These are phyloP conservation scores for Leucoma salicis DNA, from an alignment of 2,888 invertebrate genomes.

Conservation along the genomic window DNA sequence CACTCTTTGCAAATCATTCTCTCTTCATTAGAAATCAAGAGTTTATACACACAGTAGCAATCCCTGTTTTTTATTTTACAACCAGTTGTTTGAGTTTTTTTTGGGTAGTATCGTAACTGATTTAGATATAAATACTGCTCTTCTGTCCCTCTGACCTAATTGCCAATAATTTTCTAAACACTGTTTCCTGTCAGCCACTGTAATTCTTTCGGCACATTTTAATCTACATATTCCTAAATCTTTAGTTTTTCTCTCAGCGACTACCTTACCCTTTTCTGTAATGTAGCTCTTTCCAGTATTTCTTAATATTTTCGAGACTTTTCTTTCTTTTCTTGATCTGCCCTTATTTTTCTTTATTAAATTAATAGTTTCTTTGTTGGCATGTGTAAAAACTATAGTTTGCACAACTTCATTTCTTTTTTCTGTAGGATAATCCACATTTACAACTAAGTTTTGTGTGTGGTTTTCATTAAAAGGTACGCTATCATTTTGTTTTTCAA, in stretches of 20 bases:
- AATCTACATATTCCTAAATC: conserved; percentile 11
- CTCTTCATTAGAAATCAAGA: conserved; percentile 8
- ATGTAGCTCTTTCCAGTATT: conserved; percentile 21
- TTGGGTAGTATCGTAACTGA: conserved; percentile 8
- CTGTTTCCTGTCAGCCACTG: conserved; percentile 9
- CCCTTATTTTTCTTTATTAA: conserved; percentile 7
- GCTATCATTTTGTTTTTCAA: conserved; percentile 5
- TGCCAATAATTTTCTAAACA: conserved; percentile 20
- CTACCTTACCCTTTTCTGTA: conserved; percentile 17
- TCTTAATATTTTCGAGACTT: conserved; percentile 8
- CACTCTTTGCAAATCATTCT: conserved; percentile 16
- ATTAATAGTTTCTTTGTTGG: neutral
- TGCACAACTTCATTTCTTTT: conserved; percentile 3
- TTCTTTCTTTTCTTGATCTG: conserved; percentile 10
- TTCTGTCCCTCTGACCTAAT: conserved; percentile 13
- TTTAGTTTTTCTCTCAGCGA: conserved; percentile 8
- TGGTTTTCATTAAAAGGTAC: conserved; percentile 5
- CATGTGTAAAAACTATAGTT: conserved; percentile 3
- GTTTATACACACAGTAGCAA: conserved; percentile 10
- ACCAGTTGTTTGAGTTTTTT: conserved; percentile 7
- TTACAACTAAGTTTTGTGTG: conserved; percentile 6
- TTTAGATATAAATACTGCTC: conserved; percentile 15
- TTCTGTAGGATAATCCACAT: conserved; percentile 2
- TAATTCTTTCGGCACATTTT: conserved; percentile 20
- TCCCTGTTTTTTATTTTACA: conserved; percentile 3